Evolutionary conservation across 2,113 vertebrate genomes (phyloP), one percentile per base, ranked within the genome.

Genomic region (Colistium nudipinnis): DNA sequence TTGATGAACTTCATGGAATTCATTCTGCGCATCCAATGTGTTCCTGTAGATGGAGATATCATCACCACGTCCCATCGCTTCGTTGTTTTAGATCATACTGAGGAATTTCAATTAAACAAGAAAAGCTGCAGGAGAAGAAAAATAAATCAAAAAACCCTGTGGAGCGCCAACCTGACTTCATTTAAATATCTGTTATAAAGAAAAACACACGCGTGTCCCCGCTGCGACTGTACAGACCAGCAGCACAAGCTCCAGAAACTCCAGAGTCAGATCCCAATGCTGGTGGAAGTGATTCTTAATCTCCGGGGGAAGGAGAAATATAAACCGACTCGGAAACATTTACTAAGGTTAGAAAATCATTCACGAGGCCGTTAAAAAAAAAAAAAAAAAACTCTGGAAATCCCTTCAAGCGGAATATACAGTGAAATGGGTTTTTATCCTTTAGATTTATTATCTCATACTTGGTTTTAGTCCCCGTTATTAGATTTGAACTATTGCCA

Each of bases 1-100:
- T n/a, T n/a, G n/a, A n/a, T n/a, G n/a, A n/a, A n/a, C n/a, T n/a
- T n/a, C n/a, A n/a, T n/a, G n/a, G n/a, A n/a, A n/a, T n/a, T n/a
- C n/a, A n/a, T n/a, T n/a, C n/a, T n/a, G n/a, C n/a, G n/a, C n/a
- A n/a, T n/a, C 13, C 17, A 22, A 20, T 39, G 24, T 33, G 17
- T 55, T 35, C n/a, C 25, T 31, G n/a, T 19, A 12, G 28, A 39
- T 39, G 62, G n/a, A n/a, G n/a, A 38, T 45, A 20, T 52, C 62
- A 39, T 12, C 36, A 2, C 38, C 3, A 13, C 33, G 20, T 10
- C 31, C 22, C 43, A 17, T 17, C 14, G 45, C 30, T n/a, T 19
- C 11, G 25, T 43, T 24, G 4, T 6, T 22, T n/a, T 16, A 36
- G 48, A 35, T 52, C 14, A 28, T 28, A 30, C 11, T 12, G 31